Evolutionary conservation across 2,113 vertebrate species (phyloP).

Genomic region (Seriola quinqueradiata): DNA sequence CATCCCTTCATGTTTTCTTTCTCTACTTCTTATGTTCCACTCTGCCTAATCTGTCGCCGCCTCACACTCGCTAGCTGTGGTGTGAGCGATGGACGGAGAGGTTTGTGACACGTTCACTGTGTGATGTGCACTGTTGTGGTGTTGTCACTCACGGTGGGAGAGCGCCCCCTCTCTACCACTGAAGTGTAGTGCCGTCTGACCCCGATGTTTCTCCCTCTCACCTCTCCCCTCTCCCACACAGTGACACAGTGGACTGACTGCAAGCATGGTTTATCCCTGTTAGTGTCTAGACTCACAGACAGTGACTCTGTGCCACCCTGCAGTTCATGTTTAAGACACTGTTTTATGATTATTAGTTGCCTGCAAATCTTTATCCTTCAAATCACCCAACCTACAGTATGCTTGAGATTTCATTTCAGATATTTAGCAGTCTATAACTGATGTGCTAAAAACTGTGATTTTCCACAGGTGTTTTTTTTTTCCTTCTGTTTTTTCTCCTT

Average conservation of each 20-base stretch:
- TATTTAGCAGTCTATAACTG: neutral
- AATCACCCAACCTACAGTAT: neutral
- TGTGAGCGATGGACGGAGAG: slow-evolving; percentile 88
- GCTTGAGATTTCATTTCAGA: slow-evolving; percentile 1
- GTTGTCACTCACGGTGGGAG: slow-evolving; percentile 43
- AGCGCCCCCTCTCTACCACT: slow-evolving; percentile 40
- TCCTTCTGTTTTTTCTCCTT: slow-evolving; percentile 26
- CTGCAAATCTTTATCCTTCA: slow-evolving; percentile 4
- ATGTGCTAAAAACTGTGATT: neutral
- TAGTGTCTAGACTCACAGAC: slow-evolving; percentile 29
- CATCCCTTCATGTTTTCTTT: slow-evolving; percentile 34
- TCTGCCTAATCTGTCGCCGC: slow-evolving; percentile 79
- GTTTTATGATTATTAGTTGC: neutral
- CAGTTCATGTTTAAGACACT: neutral
- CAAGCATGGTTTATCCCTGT: slow-evolving; percentile 24
- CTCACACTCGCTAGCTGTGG: slow-evolving; percentile 89
- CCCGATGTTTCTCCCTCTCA: slow-evolving; percentile 31
- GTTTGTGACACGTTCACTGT: slow-evolving; percentile 85
- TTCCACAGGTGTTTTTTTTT: neutral
- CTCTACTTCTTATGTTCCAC: slow-evolving; percentile 24
- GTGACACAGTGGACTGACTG: slow-evolving; percentile 7
- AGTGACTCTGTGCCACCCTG: slow-evolving; percentile 9
- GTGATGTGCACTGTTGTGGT: slow-evolving; percentile 66
- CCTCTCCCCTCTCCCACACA: slow-evolving; percentile 9
- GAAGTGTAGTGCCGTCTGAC: slow-evolving; percentile 55